Evolutionary conservation across 2,888 invertebrate species (phyloP), one percentile per base, ranked within the genome.

Genomic region (Anagyrus pseudococci): DNA sequence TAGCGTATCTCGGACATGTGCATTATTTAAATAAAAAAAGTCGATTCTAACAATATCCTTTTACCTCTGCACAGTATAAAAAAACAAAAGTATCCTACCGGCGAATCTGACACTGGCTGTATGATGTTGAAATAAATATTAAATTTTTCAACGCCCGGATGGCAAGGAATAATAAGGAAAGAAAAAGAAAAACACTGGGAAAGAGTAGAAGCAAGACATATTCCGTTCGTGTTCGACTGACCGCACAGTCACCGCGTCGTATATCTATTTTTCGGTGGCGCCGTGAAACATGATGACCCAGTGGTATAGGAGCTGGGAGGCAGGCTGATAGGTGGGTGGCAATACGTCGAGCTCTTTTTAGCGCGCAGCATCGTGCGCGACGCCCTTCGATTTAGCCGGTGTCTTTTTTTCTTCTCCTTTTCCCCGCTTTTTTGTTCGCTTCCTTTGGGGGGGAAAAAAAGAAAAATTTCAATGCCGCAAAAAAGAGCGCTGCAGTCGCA

Each of bases 401-500:
- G 41, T 4, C n/a, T 41, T 17, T 41, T 17, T 13, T 41, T 41
- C n/a, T 46, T 43, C 23, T 13, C 13, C 37, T 23, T 56, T 37
- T 17, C 1, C 19, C 17, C 43, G 15, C 19, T 37, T 44, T 48
- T 41, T 49, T 57, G 17, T 26, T 15, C 17, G 6, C 4, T n/a
- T 26, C 44, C 50, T 26, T 52, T 33, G 4, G n/a, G n/a, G n/a
- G n/a, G n/a, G n/a, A n/a, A n/a, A n/a, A n/a, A n/a, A n/a, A 26
- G 2, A 52, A 46, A 46, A 58, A 47, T 26, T 54, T 60, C 47
- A 48, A 48, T 60, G 43, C 15, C 4, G 8, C 4, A 20, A 40
- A 7, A 54, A 58, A 56, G 46, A 48, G 48, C 23, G 41, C 37
- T 48, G 50, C 44, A 55, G 56, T 56, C 56, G 44, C 62, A 37